A percentile compares a stretch with the other conserved stretches of the same genome.
Evolutionary conservation across 2,888 invertebrate genomes (phyloP).

Genomic region (Nebria salina): DNA sequence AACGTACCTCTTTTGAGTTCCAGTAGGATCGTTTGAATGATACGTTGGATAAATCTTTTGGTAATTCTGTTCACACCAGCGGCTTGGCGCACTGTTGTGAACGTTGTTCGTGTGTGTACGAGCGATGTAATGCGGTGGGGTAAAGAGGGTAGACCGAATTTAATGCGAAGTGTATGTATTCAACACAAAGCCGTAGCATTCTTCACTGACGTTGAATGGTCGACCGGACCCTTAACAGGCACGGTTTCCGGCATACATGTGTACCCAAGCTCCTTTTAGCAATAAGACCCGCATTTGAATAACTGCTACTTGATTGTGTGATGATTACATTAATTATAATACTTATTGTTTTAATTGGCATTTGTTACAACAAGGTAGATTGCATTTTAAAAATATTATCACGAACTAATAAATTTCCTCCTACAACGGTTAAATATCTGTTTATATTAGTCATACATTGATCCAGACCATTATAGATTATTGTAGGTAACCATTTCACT

Average conservation of each 20-base stretch:
- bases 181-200: constrained; percentile 37
- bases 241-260: constrained; percentile 21
- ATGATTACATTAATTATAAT: constrained; percentile 41
- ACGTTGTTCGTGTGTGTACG: not conserved
- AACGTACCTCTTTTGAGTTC: constrained; percentile 31
- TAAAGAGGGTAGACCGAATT: constrained; percentile 21
- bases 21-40: constrained; percentile 27
- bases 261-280: not conserved
- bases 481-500: too few species aligned
- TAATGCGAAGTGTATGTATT: constrained; percentile 43
- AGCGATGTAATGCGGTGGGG: not conserved
- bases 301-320: constrained; percentile 23
- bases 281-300: not conserved
- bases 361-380: not conserved
- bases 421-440: too few species aligned
- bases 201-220: constrained; percentile 28
- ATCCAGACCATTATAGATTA: too few species aligned
- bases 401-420: too few species aligned
- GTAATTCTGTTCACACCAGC: constrained; percentile 37
- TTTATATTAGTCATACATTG: too few species aligned
- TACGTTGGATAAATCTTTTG: constrained; percentile 43
- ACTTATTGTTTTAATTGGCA: not conserved
- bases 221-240: constrained; percentile 24
- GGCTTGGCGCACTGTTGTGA: not conserved
- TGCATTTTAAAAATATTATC: not conserved